These are phyloP conservation scores for Montipora efflorescens DNA, from an alignment of 64 coral and sea anemone species.

Conservation along the genomic window DNA sequence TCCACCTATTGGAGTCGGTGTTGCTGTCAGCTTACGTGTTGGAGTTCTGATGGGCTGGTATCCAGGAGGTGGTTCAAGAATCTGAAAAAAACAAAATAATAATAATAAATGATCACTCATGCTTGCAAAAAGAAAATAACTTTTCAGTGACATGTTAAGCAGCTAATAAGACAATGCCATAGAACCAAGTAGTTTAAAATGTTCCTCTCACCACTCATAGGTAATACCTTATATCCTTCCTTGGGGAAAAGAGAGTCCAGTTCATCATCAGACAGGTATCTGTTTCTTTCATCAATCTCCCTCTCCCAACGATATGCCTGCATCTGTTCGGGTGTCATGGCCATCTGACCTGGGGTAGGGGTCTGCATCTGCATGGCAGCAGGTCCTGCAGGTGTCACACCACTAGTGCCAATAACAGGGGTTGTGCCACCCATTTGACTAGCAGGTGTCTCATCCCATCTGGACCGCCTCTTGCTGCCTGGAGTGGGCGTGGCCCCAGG, in stretches of 20 bases:
- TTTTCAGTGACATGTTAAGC: background rate
- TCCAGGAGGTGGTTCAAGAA: constrained; percentile 96
- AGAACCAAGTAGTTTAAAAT: background rate
- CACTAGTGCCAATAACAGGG: constrained; percentile 95
- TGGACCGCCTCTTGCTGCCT: constrained; percentile 92
- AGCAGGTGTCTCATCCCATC: constrained; percentile 99
- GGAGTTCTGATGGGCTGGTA: constrained; percentile 99
- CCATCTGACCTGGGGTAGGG: constrained; percentile 94
- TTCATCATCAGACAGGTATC: constrained; percentile 93
- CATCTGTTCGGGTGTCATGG: constrained; percentile 99
- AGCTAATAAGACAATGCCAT: background rate
- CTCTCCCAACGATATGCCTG: constrained; percentile 99
- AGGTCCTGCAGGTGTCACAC: constrained; percentile 90
- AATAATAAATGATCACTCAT: too few relatives aligned
- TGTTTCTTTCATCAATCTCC: constrained; percentile 99
- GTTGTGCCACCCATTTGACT: constrained; percentile 93
- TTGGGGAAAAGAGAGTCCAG: constrained; percentile 94
- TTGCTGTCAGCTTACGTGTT: constrained; percentile 92
- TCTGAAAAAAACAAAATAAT: constrained; percentile 29
- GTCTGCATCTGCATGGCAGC: constrained; percentile 99
- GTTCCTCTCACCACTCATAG: background rate
- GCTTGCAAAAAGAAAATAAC: background rate
- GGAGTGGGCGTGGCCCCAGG: constrained; percentile 98
- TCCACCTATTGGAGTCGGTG: constrained; percentile 93
- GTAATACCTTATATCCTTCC: constrained; percentile 94